A percentile compares a stretch with the other conserved stretches of the same genome.
Evolutionary conservation across 1,140 invertebrate species (phyloP).

Genomic region (Microplitis demolitor): DNA sequence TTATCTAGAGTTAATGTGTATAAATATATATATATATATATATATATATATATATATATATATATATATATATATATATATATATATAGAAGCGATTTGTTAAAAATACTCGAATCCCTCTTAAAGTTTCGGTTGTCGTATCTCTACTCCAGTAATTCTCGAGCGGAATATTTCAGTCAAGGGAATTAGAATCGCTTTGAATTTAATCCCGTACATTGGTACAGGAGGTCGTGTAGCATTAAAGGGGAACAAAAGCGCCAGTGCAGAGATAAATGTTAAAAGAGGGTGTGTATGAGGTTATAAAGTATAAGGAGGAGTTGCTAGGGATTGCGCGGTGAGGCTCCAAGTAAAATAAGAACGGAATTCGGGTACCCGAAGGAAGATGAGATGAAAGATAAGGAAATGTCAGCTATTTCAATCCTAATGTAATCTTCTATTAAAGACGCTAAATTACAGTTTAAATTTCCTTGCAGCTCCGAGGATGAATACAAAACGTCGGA

Average conservation of each 20-base stretch:
- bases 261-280: background rate
- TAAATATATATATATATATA: no score
- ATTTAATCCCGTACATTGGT: background rate
- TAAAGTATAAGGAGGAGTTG: no score
- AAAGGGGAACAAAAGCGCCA: background rate
- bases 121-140: background rate
- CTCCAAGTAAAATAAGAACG: no score
- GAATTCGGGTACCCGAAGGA: background rate
- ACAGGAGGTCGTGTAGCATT: background rate
- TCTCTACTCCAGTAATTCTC: no score
- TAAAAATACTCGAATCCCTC: background rate
- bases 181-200: background rate
- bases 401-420: constrained; percentile 2
- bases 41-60: no score
- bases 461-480: constrained; percentile 63
- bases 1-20: background rate
- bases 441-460: constrained; percentile 27
- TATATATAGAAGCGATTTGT: background rate
- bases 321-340: no score
- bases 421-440: constrained; percentile 28
- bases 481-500: constrained; percentile 71
- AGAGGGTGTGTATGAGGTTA: no score
- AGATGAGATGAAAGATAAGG: background rate
- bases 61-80: no score
- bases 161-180: no score